Evolutionary conservation across 2,888 invertebrate species (phyloP).

Genomic region (Cryptocephalus primarius): DNA sequence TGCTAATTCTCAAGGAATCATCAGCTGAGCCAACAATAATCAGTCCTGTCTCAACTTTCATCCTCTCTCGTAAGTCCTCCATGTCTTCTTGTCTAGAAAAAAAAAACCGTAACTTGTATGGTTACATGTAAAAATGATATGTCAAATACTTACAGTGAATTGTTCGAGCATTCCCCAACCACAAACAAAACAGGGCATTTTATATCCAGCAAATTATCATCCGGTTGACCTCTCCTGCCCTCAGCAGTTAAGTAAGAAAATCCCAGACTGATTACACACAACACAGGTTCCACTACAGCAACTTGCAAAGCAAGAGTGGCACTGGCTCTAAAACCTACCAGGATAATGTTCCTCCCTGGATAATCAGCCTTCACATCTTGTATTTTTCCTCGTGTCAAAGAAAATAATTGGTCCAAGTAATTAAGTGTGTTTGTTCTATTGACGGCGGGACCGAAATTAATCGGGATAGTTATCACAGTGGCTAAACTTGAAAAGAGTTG

Average conservation of each 20-base stretch:
- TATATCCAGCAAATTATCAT: slow-evolving; percentile 62
- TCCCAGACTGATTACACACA: slow-evolving; percentile 66
- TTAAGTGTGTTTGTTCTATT: slow-evolving; percentile 40
- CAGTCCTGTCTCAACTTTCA: slow-evolving; percentile 65
- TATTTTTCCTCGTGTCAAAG: slow-evolving; percentile 57
- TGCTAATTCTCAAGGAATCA: slow-evolving; percentile 58
- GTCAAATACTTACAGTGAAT: slow-evolving; percentile 39
- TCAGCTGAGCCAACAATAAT: slow-evolving; percentile 73
- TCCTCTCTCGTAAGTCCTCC: slow-evolving; percentile 63
- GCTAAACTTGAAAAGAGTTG: slow-evolving; percentile 55
- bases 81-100: slow-evolving; percentile 55
- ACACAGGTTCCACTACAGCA: slow-evolving; percentile 58
- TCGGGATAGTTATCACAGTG: slow-evolving; percentile 52
- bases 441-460: slow-evolving; percentile 38
- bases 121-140: background rate
- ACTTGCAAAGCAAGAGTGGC: slow-evolving; percentile 65
- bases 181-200: slow-evolving; percentile 67
- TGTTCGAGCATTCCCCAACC: slow-evolving; percentile 62
- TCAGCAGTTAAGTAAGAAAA: slow-evolving; percentile 65
- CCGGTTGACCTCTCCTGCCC: slow-evolving; percentile 61
- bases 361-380: slow-evolving; percentile 57
- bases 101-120: background rate
- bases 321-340: slow-evolving; percentile 72
- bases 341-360: slow-evolving; percentile 57
- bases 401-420: slow-evolving; percentile 52